Conservation (phyloP, 2,113 vertebrate species). For the Neolamprologus sp. region DNA sequence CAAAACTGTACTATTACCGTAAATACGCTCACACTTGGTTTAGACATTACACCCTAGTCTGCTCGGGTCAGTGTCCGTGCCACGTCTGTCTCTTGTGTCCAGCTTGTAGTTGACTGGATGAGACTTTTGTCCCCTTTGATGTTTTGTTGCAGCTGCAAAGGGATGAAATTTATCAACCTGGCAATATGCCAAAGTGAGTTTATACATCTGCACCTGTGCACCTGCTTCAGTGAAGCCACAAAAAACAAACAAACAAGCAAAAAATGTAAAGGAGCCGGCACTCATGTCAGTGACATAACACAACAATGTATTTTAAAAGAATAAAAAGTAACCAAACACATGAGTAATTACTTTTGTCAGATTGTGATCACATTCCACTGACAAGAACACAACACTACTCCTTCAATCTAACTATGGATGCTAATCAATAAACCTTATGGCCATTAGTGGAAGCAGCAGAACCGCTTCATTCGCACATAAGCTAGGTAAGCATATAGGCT, state of each 20-base stretch:
- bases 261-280: not conserved
- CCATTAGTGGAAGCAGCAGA: not conserved
- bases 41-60: not conserved
- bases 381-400: not conserved
- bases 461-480: not conserved
- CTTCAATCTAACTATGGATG: not conserved
- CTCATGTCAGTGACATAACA: not conserved
- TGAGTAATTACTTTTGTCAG: not conserved
- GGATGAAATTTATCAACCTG: conserved; percentile 16
- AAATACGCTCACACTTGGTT: not conserved
- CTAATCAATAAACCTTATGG: not conserved
- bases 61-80: not conserved
- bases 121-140: conserved; percentile 2
- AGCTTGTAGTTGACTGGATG: conserved; percentile 1
- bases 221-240: conserved; percentile 16
- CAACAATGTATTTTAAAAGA: not conserved
- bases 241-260: not conserved
- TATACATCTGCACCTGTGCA: conserved; percentile 30
- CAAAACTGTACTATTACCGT: not conserved
- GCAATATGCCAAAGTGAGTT: conserved; percentile 12
- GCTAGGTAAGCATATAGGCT: not conserved
- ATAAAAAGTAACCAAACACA: not conserved
- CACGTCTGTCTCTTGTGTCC: not conserved
- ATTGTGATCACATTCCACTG: not conserved
- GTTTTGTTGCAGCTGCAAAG: conserved; percentile 24